Evolutionary conservation across 2,888 invertebrate species (phyloP).

Genomic region (Disparrhopalites patrizii): DNA sequence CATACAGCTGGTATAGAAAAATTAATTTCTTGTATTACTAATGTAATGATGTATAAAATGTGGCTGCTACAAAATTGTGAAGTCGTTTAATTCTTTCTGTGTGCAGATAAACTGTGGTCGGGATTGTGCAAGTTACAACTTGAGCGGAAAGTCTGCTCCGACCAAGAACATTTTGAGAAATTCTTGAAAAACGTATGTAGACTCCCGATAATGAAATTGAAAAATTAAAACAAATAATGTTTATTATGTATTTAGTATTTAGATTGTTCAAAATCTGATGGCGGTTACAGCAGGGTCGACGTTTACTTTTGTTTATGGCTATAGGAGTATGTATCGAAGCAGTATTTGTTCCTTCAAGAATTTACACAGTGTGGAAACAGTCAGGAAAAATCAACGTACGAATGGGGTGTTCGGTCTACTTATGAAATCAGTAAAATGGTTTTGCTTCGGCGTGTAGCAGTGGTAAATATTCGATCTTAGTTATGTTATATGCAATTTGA

Average conservation of each 20-base stretch:
- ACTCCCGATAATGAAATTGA: background rate
- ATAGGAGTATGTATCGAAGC: constrained; percentile 16
- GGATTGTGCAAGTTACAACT: background rate
- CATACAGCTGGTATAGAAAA: background rate
- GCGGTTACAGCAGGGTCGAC: too few relatives aligned
- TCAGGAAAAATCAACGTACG: constrained; percentile 1
- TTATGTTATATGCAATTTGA: too few relatives aligned
- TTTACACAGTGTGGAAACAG: background rate
- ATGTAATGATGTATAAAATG: too few relatives aligned
- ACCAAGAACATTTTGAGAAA: background rate
- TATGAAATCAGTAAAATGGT: constrained; percentile 10
- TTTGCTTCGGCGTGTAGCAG: background rate
- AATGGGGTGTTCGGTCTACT: constrained; percentile 1
- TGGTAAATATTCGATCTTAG: too few relatives aligned
- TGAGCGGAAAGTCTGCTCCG: background rate
- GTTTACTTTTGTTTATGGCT: too few relatives aligned
- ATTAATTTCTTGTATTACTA: too few relatives aligned
- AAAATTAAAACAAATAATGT: too few relatives aligned
- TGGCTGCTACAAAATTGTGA: too few relatives aligned
- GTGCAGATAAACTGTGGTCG: background rate
- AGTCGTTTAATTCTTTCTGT: background rate
- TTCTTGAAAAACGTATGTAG: constrained; percentile 5
- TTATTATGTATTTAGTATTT: too few relatives aligned
- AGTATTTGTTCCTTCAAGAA: background rate
- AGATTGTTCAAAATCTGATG: too few relatives aligned